Conservation (phyloP, 92 coral and sea anemone genomes). For the Meandrina meandrites region DNA sequence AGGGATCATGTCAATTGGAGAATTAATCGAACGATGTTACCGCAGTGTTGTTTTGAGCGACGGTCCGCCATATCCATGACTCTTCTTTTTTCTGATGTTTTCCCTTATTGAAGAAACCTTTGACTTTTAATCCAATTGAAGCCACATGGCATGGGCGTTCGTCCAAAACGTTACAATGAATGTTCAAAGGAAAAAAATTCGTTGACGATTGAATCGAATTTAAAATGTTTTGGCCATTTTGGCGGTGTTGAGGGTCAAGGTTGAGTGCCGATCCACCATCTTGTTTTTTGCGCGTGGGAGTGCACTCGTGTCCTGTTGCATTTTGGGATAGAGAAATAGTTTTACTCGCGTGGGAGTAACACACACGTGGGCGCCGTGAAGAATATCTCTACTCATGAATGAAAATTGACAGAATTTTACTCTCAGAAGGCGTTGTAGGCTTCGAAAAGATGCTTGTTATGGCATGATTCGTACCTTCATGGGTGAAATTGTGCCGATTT, state of each 20-base stretch:
- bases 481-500: slow-evolving; percentile 32
- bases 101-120: neutral
- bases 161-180: neutral
- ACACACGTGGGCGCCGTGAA: slow-evolving; percentile 21
- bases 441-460: slow-evolving; percentile 3
- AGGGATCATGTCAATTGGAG: neutral
- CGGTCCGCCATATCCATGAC: too few species aligned
- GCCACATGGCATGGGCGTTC: neutral
- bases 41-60: too few species aligned
- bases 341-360: slow-evolving; percentile 26
- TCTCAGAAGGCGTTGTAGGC: slow-evolving; percentile 23
- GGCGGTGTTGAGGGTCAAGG: too few species aligned
- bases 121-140: neutral
- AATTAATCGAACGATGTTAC: too few species aligned
- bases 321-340: slow-evolving; percentile 9
- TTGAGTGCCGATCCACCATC: slow-evolving; percentile 15
- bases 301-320: neutral
- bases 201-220: neutral
- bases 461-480: slow-evolving; percentile 2
- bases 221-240: neutral
- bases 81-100: neutral
- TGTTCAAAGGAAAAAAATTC: neutral
- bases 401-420: slow-evolving; percentile 44
- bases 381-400: neutral
- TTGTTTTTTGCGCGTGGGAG: slow-evolving; percentile 38